Evolutionary conservation across 1,140 invertebrate species (phyloP).

Genomic region (Drosophila pseudoobscura): DNA sequence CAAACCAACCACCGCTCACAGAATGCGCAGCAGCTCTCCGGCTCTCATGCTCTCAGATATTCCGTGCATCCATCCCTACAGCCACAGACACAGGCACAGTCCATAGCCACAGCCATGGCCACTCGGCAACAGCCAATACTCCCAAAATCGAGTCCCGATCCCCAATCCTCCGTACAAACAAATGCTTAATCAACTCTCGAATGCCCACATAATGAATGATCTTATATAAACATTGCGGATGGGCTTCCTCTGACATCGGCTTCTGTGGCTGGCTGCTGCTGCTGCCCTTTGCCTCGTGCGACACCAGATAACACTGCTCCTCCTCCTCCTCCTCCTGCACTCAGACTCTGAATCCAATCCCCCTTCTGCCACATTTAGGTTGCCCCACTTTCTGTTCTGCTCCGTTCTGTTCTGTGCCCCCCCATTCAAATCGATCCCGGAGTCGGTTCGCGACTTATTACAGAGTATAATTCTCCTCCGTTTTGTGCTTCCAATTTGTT

Average conservation of each 20-base stretch:
- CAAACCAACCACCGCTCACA: too few species aligned
- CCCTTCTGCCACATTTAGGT: conserved; percentile 5
- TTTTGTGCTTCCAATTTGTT: conserved; percentile 57
- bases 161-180: conserved; percentile 15
- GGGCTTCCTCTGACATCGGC: too few species aligned
- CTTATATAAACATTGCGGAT: conserved; percentile 37
- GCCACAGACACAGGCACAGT: conserved; percentile 25
- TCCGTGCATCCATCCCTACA: conserved; percentile 31
- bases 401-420: too few species aligned
- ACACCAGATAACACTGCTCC: conserved; percentile 36
- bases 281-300: conserved; percentile 34
- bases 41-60: not conserved
- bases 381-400: conserved; percentile 52
- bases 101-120: not conserved
- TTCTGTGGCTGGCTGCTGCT: conserved; percentile 3
- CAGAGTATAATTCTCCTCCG: conserved; percentile 26
- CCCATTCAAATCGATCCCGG: not conserved
- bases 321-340: not conserved
- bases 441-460: conserved; percentile 37
- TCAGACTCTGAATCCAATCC: too few species aligned
- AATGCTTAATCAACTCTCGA: conserved; percentile 36
- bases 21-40: too few species aligned
- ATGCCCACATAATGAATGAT: conserved; percentile 39
- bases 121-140: conserved; percentile 1
- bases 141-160: conserved; percentile 1